Conservation (phyloP, 1,140 invertebrate genomes). For the Campoletis sonorensis region DNA sequence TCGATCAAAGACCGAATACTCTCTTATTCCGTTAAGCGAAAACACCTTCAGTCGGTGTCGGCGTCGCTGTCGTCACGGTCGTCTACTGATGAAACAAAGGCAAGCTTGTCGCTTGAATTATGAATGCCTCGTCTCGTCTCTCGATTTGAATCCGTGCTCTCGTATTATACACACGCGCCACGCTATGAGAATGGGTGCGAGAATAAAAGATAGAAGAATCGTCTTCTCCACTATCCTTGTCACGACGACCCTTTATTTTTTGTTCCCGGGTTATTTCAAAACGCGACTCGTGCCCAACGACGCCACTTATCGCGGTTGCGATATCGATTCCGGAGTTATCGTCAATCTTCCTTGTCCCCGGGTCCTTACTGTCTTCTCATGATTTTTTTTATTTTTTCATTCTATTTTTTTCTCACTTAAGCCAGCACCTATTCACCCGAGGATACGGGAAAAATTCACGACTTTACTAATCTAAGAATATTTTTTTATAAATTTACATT, state of each 20-base stretch:
- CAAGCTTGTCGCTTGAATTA: conserved; percentile 56
- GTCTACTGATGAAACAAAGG: conserved; percentile 54
- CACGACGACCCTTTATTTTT: conserved; percentile 20
- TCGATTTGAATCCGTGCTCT: conserved; percentile 55
- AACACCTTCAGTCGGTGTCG: conserved; percentile 2
- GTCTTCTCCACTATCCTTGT: conserved; percentile 18
- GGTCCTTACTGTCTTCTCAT: background rate
- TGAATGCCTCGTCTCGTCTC: conserved; percentile 52
- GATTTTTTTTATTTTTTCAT: background rate
- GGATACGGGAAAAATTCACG: background rate
- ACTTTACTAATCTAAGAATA: conserved; percentile 11
- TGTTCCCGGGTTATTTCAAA: conserved; percentile 22
- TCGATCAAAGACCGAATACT: conserved; percentile 10
- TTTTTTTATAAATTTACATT: background rate
- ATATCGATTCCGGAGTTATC: conserved; percentile 40
- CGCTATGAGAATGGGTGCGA: background rate
- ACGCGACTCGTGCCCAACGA: conserved; percentile 42
- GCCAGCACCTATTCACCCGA: background rate
- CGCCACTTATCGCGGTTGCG: conserved; percentile 39
- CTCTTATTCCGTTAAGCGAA: background rate
- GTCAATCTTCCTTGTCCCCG: conserved; percentile 4
- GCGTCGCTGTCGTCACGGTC: conserved; percentile 17
- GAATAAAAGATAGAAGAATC: conserved; percentile 28
- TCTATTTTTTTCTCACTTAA: background rate
- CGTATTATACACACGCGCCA: background rate